Base-by-base conservation (phyloP, 2,888 invertebrate genomes). In the Ctenicera cuprea region DNA sequence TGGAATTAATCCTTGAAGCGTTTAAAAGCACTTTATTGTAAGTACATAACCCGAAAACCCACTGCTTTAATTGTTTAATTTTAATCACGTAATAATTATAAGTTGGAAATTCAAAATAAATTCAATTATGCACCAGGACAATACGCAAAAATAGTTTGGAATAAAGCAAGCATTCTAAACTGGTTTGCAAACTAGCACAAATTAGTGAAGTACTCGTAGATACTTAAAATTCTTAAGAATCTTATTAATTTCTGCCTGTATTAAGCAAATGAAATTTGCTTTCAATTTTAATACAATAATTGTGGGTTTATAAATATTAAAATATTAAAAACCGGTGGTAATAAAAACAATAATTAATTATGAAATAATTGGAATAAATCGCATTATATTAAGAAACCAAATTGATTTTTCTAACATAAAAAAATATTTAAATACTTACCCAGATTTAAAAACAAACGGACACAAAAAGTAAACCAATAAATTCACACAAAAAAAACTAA, bases 161-260 rank as follows among this genome's bases (percentile, higher is more conserved):
- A 41, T 12, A 3, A 41, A 41, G 3, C 14, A 14, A 16, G 20
- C 20, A 12, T 50, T 3, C 5, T 16, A 61, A 68, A 68, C 68
- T 30, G 61, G 68, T n/a, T 68, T 59, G 37, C n/a, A 59, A 68
- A 68, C 33, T 68, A 48, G 68, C 61, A 68, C 68, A 59, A 57
- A 12, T 59, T 57, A 33, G 52, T 22, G 22, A 45, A 52, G 52
- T 52, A 41, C 43, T 41, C 43, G 26, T 5, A n/a, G 26, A 5
- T 26, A 26, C 43, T n/a, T n/a, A n/a, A n/a, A n/a, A n/a, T 41
- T 41, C 43, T 41, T 41, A 3, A 41, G 9, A 41, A 41, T 41
- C 3, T 41, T 2, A 8, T 14, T 4, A 41, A 26, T 26, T 26
- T 26, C 26, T 26, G 5, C 26, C 5, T 26, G 26, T 26, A 52